Evolutionary conservation across 1,140 invertebrate genomes (phyloP), one percentile per base, ranked within the genome.

Genomic region (Ctenoplectra terminalis): DNA sequence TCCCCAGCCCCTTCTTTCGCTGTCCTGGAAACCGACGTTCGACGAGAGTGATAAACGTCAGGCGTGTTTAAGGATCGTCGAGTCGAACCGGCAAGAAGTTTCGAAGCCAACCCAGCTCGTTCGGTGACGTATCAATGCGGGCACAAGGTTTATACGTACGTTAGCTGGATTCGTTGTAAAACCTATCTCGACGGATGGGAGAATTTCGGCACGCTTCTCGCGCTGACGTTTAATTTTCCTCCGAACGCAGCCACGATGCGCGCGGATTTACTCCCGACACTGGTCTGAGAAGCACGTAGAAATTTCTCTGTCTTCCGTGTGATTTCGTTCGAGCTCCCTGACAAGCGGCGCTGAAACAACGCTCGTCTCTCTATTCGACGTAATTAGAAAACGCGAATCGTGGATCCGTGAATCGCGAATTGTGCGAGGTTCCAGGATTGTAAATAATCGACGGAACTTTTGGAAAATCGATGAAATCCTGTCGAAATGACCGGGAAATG

Each of bases 141-240:
- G 17, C 9, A 23, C 58, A 15, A 1, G n/a, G n/a, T n/a, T n/a
- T n/a, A 15, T 48, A 48, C 46, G 13, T 48, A 15, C 1, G 8
- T 1, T 11, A 23, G 64, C 4, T 2, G n/a, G 17, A 1, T 23
- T 77, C 48, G 64, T 46, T 63, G 64, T 71, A 71, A 78, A 82
- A 78, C 40, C n/a, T n/a, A n/a, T n/a, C n/a, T n/a, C n/a, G 43
- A 29, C 20, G 64, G 29, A 29, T 34, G 26, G 23, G n/a, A 48
- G 73, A 82, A 76, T 77, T 82, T 67, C 73, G 43, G 26, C 54
- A 78, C 64, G 56, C 60, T 82, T 56, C 17, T 34, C 54, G 20
- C 46, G n/a, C 29, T 83, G 77, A 81, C 82, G 77, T 83, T 83
- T 83, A 74, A 83, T 81, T 80, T 81, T 81, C 77, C n/a, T 34